phyloP scores from a whole-genome alignment of 1,140 invertebrate genomes.

The Prorops nasuta region DNA sequence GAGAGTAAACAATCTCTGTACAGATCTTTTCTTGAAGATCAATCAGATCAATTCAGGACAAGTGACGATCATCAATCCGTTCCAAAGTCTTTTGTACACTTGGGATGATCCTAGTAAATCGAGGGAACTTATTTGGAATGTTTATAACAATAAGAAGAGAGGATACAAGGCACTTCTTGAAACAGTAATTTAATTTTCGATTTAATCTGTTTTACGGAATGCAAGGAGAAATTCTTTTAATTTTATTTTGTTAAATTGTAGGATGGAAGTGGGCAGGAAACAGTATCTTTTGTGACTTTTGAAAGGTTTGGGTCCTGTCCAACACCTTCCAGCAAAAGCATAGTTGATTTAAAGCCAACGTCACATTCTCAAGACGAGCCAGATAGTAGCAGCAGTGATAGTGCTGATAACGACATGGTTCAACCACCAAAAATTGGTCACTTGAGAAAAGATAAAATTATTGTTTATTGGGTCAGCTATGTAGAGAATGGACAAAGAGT shows the following conservation, averaged over 20 bases:
- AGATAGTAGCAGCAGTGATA: constrained; percentile 31
- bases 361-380: constrained; percentile 8
- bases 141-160: constrained; percentile 76
- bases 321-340: background rate
- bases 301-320: constrained; percentile 35
- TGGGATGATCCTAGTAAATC: constrained; percentile 82
- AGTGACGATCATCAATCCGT: constrained; percentile 74
- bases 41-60: constrained; percentile 71
- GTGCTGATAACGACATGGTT: constrained; percentile 33
- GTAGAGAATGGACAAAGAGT: constrained; percentile 74
- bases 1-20: constrained; percentile 77
- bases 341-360: background rate
- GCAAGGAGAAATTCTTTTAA: background rate
- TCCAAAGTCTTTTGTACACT: constrained; percentile 77
- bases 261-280: constrained; percentile 67
- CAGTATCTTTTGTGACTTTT: constrained; percentile 67
- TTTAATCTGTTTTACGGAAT: background rate
- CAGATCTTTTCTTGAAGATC: constrained; percentile 78
- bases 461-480: constrained; percentile 83
- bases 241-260: constrained; percentile 33
- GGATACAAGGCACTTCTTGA: constrained; percentile 70
- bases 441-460: constrained; percentile 60
- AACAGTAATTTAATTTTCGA: constrained; percentile 57
- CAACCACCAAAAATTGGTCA: constrained; percentile 35
- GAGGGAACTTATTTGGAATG: constrained; percentile 75